Evolutionary conservation across 2,797 vertebrate species (phyloP), one percentile per base, ranked within the genome.

Genomic region (Danio tinwini): DNA sequence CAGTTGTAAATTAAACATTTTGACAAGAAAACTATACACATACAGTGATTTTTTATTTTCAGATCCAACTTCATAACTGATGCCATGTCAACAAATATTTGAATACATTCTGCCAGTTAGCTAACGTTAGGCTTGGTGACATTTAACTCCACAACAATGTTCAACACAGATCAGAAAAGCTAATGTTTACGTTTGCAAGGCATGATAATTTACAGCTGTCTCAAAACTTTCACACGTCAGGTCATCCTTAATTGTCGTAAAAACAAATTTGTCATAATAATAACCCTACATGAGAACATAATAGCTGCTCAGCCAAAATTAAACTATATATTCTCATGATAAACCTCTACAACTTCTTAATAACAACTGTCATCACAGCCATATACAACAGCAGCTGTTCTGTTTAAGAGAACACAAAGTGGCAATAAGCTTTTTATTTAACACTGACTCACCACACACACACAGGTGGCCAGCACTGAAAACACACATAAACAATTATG

Each of bases 381-480:
- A 64, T 21, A 52, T 11, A 10, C 5, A 21, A 16, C 39, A 53
- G 6, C 37, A 44, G 73, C 63, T 50, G 58, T 53, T 8, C 29
- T 64, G 5, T 53, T 75, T 21, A 7, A 52, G 3, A 9, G 45
- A 2, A 44, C 55, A 55, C 61, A 64, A 29, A 44, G 49, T 21
- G 17, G 13, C 40, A 6, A 45, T 56, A 42, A 65, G 29, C 29
- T 49, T 21, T 16, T 44, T 13, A 19, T 8, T 52, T 5, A 63
- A 21, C 12, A 53, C 39, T 17, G 17, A 11, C 44, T 39, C 45
- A 74, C 67, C 7, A 21, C 6, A 53, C 29, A 9, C 64, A 45
- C 64, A 56, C 50, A 76, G 52, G 19, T 76, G 40, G 52, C 52
- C 7, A 45, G 39, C 74, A 21, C 13, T 63, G 37, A 42, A 11